A percentile compares a stretch with the other conserved stretches of the same genome.
phyloP scores from a whole-genome alignment of 2,797 vertebrate genomes.

The Rhodeus uyekii region DNA sequence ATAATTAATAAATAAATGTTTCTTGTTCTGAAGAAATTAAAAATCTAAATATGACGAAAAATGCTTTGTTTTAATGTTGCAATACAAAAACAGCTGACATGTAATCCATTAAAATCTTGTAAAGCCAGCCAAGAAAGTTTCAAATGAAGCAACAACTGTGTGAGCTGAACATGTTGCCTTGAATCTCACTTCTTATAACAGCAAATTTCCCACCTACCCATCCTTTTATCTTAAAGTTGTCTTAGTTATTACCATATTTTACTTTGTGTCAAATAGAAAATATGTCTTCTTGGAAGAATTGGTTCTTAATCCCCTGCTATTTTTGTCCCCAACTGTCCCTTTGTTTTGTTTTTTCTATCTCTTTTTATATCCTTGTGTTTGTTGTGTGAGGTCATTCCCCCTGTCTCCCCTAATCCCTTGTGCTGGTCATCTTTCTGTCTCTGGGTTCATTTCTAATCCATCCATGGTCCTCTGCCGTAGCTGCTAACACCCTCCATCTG shows the following conservation, averaged over 20 bases:
- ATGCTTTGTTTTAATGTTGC: background rate
- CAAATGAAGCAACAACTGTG: background rate
- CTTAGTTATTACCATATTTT: conserved; percentile 6
- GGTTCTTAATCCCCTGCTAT: conserved; percentile 44
- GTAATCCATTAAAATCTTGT: background rate
- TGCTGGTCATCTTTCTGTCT: conserved; percentile 76
- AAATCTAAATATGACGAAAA: background rate
- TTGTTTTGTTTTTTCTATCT: conserved; percentile 52
- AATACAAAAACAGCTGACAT: background rate
- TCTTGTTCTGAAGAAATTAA: background rate
- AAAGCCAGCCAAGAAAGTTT: background rate
- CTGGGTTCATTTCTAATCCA: conserved; percentile 71
- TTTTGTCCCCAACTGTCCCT: conserved; percentile 47
- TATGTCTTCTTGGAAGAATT: conserved; percentile 44
- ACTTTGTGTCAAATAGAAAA: conserved; percentile 9
- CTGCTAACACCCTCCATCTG: conserved; percentile 34
- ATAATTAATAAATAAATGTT: background rate
- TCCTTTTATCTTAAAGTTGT: background rate
- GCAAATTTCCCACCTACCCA: background rate
- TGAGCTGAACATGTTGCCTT: background rate
- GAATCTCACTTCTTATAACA: background rate
- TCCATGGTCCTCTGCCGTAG: conserved; percentile 64
- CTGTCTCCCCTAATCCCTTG: conserved; percentile 74
- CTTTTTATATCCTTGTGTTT: conserved; percentile 58
- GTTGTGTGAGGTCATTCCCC: conserved; percentile 76